Conservation (phyloP, 2,888 invertebrate species). For the Zootermopsis nevadensis region DNA sequence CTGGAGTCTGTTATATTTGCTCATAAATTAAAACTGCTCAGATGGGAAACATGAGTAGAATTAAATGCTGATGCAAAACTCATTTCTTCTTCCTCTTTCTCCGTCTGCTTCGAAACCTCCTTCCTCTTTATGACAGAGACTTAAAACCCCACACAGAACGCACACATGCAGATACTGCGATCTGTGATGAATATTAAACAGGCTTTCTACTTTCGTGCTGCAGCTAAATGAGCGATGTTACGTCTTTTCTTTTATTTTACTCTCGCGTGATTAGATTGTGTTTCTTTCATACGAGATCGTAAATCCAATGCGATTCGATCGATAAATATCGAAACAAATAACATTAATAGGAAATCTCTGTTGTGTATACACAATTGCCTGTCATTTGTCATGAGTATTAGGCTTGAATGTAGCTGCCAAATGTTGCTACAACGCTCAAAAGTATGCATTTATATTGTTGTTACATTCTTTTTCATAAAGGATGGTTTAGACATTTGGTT, state of each 20-base stretch:
- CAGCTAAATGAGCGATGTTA: neutral
- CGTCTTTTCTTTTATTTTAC: neutral
- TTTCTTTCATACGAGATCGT: constrained; percentile 36
- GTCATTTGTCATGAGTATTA: no score
- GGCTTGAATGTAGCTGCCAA: neutral
- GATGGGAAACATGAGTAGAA: constrained; percentile 41
- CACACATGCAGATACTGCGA: neutral
- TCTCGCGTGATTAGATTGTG: constrained; percentile 33
- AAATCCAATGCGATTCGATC: constrained; percentile 58
- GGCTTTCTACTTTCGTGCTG: constrained; percentile 23
- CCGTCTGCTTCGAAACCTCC: neutral
- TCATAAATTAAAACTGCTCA: constrained; percentile 44
- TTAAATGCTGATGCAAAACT: constrained; percentile 43
- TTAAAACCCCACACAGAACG: neutral
- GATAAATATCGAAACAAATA: constrained; percentile 65
- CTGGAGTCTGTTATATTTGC: constrained; percentile 44
- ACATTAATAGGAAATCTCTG: constrained; percentile 38
- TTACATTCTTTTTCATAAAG: no score
- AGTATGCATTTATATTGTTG: no score
- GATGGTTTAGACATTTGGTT: no score
- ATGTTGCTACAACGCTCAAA: neutral
- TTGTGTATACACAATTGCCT: neutral
- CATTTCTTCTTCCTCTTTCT: constrained; percentile 13
- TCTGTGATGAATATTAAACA: constrained; percentile 23
- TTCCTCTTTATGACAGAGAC: neutral